These are phyloP conservation scores for Amphipoea lucens DNA, from an alignment of 2,888 invertebrate genomes.

Conservation along the genomic window DNA sequence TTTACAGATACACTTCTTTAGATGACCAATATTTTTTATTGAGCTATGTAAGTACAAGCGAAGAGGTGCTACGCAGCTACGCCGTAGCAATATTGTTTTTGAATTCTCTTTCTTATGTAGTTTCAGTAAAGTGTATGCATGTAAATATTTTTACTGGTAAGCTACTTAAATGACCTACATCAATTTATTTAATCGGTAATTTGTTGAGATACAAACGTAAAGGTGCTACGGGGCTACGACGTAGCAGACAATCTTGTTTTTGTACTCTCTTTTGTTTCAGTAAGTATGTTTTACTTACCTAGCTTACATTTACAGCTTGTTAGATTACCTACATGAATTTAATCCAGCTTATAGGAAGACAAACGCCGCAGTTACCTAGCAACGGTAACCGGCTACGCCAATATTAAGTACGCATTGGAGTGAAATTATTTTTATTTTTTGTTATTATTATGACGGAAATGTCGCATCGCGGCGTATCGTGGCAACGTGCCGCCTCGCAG, in stretches of 20 bases:
- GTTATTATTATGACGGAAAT: constrained; percentile 79
- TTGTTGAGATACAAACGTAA: neutral
- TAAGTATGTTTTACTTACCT: neutral
- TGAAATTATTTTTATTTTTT: constrained; percentile 76
- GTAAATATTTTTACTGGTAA: neutral
- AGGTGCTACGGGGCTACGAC: constrained; percentile 28
- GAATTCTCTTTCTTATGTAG: neutral
- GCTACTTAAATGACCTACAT: neutral
- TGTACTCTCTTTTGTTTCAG: neutral
- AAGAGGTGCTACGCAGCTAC: constrained; percentile 28
- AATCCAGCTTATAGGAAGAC: neutral
- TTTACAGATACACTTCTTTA: neutral
- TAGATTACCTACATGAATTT: neutral
- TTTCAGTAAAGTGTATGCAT: neutral
- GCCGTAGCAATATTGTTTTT: constrained; percentile 4
- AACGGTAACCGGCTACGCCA: constrained; percentile 71
- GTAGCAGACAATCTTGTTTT: constrained; percentile 1
- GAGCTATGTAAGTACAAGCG: neutral
- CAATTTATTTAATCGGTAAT: neutral
- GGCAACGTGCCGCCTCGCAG: constrained; percentile 78
- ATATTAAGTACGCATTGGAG: constrained; percentile 69
- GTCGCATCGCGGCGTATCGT: constrained; percentile 85
- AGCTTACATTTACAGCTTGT: neutral
- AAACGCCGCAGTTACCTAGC: constrained; percentile 73
- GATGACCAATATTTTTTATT: neutral